A percentile compares a stretch with the other conserved stretches of the same genome.
Conservation (phyloP, 2,888 invertebrate genomes). For the Sphecodes monilicornis region DNA sequence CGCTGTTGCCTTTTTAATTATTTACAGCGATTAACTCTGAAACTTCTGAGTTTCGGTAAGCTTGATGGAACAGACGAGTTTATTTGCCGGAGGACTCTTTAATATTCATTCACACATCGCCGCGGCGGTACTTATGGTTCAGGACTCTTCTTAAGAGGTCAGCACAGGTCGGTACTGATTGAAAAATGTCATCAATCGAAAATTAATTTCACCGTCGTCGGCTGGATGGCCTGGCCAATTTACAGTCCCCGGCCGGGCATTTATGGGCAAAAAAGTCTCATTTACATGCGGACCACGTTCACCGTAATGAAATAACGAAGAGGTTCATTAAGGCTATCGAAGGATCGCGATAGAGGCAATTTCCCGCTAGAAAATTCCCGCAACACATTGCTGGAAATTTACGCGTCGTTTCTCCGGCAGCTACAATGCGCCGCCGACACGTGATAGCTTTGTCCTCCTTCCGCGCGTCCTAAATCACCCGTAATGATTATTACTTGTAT, state of each 20-base stretch:
- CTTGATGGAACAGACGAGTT: neutral
- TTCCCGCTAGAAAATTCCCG: constrained; percentile 24
- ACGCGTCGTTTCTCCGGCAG: constrained; percentile 33
- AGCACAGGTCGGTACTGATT: neutral
- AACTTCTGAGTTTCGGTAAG: neutral
- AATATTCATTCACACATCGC: constrained; percentile 2
- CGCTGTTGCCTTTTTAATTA: neutral
- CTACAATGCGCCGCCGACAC: constrained; percentile 30
- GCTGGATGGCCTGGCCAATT: neutral
- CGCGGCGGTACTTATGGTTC: neutral
- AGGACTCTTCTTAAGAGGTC: neutral
- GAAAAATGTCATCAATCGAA: constrained; percentile 15
- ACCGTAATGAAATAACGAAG: constrained; percentile 3
- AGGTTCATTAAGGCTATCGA: constrained; percentile 44
- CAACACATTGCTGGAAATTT: constrained; percentile 24
- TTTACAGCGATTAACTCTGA: neutral
- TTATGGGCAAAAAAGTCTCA: constrained; percentile 6
- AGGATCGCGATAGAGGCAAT: constrained; percentile 34
- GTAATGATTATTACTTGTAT: constrained; percentile 37
- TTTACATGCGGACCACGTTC: constrained; percentile 11
- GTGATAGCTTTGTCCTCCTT: constrained; percentile 52
- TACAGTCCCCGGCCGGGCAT: neutral
- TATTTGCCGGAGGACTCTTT: neutral
- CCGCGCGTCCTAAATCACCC: constrained; percentile 39
- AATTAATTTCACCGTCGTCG: neutral